Conservation (phyloP, 2,113 vertebrate species). For the Myiagra hebetior region DNA sequence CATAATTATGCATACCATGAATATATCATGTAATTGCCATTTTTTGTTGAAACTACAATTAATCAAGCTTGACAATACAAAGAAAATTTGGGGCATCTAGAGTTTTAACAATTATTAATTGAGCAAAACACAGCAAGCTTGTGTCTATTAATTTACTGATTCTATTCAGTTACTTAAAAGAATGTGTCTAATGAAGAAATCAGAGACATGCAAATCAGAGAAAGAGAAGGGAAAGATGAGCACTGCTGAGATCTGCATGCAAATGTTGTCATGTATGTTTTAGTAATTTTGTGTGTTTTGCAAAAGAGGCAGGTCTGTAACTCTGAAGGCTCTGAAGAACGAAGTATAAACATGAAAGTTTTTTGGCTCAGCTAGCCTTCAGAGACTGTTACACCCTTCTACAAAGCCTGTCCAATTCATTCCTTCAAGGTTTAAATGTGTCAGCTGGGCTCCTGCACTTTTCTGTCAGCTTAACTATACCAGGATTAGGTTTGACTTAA, state of each 20-base stretch:
- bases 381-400: background rate
- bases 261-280: background rate
- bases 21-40: slow-evolving; percentile 12
- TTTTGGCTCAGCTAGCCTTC: background rate
- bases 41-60: background rate
- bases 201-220: slow-evolving; percentile 28
- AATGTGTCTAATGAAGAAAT: slow-evolving; percentile 20
- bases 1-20: slow-evolving; percentile 17
- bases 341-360: background rate
- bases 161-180: background rate
- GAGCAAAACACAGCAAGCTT: background rate
- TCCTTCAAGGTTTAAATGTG: background rate
- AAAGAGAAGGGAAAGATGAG: background rate
- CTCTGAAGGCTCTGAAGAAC: background rate
- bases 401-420: background rate
- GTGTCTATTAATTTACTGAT: background rate
- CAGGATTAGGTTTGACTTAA: background rate
- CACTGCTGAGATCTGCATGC: background rate
- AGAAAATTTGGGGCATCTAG: background rate
- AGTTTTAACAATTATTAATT: background rate
- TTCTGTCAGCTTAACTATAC: background rate
- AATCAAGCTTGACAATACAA: background rate
- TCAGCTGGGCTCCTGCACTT: background rate
- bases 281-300: background rate
- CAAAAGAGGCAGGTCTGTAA: background rate